Conservation (phyloP, 2,113 vertebrate genomes). For the Brachyhypopomus occidentalis region DNA sequence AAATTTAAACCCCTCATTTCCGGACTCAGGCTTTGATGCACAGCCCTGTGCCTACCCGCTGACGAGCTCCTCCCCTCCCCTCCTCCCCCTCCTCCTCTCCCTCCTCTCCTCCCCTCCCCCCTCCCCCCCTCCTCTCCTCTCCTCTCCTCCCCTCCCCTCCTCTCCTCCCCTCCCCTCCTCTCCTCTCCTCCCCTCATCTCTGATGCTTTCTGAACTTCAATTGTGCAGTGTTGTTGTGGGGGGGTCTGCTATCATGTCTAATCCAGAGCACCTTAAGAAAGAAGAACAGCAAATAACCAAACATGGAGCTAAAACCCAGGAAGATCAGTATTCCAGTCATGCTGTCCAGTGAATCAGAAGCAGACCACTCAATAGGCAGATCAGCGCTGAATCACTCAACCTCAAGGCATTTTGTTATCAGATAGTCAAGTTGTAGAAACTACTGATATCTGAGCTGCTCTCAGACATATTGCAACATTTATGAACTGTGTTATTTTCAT, state of each 20-base stretch:
- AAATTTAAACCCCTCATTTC: conserved; percentile 46
- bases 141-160: too few species aligned
- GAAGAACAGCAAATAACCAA: not conserved
- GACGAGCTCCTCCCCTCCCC: not conserved
- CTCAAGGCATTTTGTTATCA: conserved; percentile 54
- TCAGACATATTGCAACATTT: conserved; percentile 62
- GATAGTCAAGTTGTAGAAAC: conserved; percentile 53
- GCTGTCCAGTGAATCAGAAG: not conserved
- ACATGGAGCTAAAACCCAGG: not conserved
- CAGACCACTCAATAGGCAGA: not conserved
- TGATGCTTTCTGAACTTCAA: not conserved
- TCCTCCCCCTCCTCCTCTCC: not conserved
- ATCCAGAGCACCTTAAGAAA: not conserved
- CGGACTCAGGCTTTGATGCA: conserved; percentile 21
- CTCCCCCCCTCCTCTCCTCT: too few species aligned
- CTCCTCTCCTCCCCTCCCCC: not conserved
- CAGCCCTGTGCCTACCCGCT: not conserved
- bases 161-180: too few species aligned
- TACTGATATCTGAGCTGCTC: conserved; percentile 47
- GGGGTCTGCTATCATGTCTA: not conserved
- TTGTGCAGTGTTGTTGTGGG: not conserved
- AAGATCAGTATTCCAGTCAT: not conserved
- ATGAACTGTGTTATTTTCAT: conserved; percentile 60
- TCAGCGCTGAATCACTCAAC: conserved; percentile 33
- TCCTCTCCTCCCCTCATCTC: not conserved